Evolutionary conservation across 2,113 vertebrate species (phyloP).

Genomic region (Zeus faber): DNA sequence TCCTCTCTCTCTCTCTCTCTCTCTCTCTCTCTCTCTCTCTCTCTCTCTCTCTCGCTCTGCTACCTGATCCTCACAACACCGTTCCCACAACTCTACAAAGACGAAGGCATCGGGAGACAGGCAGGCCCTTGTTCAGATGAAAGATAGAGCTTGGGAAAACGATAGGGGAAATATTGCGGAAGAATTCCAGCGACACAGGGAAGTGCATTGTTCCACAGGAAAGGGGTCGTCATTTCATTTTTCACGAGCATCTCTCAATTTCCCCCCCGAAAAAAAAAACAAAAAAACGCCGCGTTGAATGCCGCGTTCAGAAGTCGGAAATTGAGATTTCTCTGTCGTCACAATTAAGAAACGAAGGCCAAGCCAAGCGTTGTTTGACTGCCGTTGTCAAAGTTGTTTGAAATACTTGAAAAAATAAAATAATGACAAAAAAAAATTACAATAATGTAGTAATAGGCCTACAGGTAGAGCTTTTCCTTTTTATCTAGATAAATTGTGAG

Average conservation of each 20-base stretch:
- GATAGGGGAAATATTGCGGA: slow-evolving; percentile 52
- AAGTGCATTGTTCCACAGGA: slow-evolving; percentile 41
- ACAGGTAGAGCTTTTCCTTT: too few species aligned
- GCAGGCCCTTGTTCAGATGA: slow-evolving; percentile 61
- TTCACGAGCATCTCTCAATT: slow-evolving; percentile 9
- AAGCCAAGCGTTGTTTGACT: too few species aligned
- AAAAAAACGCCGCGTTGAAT: too few species aligned
- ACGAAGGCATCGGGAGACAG: slow-evolving; percentile 45
- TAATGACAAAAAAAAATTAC: too few species aligned
- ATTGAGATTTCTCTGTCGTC: too few species aligned
- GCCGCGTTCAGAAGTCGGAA: too few species aligned
- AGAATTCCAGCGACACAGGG: slow-evolving; percentile 51
- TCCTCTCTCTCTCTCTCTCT: slow-evolving; percentile 1
- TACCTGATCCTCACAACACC: slow-evolving; percentile 60
- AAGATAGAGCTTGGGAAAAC: slow-evolving; percentile 61
- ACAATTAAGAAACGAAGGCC: too few species aligned
- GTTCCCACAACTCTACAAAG: slow-evolving; percentile 65
- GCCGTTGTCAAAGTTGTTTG: too few species aligned
- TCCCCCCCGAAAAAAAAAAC: too few species aligned
- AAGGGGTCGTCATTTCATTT: slow-evolving; percentile 14
- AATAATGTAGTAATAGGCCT: too few species aligned
- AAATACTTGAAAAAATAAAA: too few species aligned
- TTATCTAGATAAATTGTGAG: too few species aligned
- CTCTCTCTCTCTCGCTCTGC: slow-evolving; percentile 43
- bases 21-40: background rate